phyloP scores from a whole-genome alignment of 2,888 invertebrate genomes.

The Papilio gigon region DNA sequence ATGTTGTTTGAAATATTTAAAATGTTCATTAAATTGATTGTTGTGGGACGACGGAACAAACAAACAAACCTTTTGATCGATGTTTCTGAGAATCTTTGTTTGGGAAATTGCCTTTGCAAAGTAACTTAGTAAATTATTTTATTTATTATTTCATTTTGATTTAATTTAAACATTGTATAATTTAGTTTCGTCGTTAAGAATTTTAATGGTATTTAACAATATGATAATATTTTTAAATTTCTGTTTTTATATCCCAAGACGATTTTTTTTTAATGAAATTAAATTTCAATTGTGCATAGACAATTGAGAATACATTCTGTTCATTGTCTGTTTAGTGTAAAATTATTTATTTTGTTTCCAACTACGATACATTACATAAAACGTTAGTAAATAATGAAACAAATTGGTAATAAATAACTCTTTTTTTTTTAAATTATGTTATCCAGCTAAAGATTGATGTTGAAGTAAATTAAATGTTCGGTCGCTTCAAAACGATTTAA shows the following conservation, averaged over 20 bases:
- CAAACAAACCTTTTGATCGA: slow-evolving; percentile 3
- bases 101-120: background rate
- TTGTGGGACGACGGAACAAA: slow-evolving; percentile 22
- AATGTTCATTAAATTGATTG: slow-evolving; percentile 22
- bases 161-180: background rate
- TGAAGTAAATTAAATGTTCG: background rate
- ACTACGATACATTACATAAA: background rate
- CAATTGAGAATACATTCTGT: background rate
- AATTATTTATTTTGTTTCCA: too few species aligned
- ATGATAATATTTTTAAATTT: too few species aligned
- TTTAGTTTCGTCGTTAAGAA: background rate
- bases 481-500: background rate
- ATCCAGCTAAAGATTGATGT: background rate
- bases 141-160: background rate
- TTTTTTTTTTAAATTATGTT: background rate
- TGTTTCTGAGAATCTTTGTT: background rate
- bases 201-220: background rate
- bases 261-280: too few species aligned
- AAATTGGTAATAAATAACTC: background rate
- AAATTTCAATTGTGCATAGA: background rate
- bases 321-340: background rate
- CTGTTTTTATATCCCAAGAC: too few species aligned
- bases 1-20: slow-evolving; percentile 31
- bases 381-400: background rate
- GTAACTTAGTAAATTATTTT: background rate